phyloP scores from a whole-genome alignment of 2,797 vertebrate species.

The Orientallactaga sibirica region DNA sequence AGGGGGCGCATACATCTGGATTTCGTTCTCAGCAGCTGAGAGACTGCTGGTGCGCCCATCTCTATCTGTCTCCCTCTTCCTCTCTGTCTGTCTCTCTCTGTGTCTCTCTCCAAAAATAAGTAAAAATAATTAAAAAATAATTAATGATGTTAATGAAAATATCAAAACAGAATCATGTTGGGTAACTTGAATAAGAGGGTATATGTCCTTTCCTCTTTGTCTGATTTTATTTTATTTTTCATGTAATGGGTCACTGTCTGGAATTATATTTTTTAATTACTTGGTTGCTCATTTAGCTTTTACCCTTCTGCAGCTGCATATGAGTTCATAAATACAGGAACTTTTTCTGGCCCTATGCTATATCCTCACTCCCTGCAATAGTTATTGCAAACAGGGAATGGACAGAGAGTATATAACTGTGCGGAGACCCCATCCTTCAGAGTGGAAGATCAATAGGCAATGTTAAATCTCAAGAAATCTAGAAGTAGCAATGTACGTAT shows the following conservation, averaged over 20 bases:
- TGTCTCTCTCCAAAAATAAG: too few relatives aligned
- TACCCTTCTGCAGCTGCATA: neutral
- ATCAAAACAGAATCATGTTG: neutral
- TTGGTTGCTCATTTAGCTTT: slow-evolving; percentile 15
- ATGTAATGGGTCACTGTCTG: slow-evolving; percentile 1
- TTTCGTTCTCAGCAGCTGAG: too few relatives aligned
- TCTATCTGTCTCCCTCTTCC: too few relatives aligned
- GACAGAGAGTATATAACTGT: neutral
- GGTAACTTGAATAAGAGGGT: neutral
- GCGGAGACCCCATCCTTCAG: neutral
- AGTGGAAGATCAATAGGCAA: neutral
- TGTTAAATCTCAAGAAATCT: slow-evolving; percentile 10
- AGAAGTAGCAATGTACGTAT: neutral
- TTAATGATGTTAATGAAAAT: neutral
- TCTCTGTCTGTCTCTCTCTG: too few relatives aligned
- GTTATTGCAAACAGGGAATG: neutral
- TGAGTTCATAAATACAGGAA: neutral
- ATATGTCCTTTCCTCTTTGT: neutral
- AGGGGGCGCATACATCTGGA: too few relatives aligned
- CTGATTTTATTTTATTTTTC: neutral
- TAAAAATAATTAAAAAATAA: neutral
- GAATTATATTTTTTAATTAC: slow-evolving; percentile 7
- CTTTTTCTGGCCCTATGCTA: neutral
- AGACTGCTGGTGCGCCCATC: too few relatives aligned
- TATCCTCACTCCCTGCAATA: neutral